Conservation (phyloP, 2,113 vertebrate genomes). For the Colaptes auratus region DNA sequence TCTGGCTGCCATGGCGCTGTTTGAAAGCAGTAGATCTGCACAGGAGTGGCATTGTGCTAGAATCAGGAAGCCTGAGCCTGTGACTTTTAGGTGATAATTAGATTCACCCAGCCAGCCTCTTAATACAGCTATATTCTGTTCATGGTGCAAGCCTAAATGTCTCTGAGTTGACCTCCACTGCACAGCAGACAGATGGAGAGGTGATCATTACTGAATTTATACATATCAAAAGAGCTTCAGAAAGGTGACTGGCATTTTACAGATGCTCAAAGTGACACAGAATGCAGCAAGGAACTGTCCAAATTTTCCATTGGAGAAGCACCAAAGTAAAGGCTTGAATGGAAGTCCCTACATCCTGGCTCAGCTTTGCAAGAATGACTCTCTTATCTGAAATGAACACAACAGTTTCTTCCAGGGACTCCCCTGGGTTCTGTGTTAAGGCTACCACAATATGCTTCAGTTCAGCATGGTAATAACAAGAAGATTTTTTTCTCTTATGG, state of each 20-base stretch:
- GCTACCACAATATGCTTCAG: neutral
- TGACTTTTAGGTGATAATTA: neutral
- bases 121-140: constrained; percentile 25
- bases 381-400: neutral
- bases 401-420: neutral
- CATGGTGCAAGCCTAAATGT: constrained; percentile 15
- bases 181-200: neutral
- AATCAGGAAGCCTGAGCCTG: neutral
- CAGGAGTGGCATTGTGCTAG: neutral
- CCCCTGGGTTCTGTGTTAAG: neutral
- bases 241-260: neutral
- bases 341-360: neutral
- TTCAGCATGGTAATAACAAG: neutral
- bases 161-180: neutral
- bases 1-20: neutral
- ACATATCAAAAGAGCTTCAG: neutral
- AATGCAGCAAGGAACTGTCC: neutral
- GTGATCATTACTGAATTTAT: neutral
- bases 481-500: neutral
- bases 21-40: neutral
- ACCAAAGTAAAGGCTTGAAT: neutral
- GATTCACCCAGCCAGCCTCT: neutral
- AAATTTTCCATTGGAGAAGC: neutral
- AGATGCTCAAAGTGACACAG: neutral
- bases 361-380: neutral